Evolutionary conservation across 2,113 vertebrate species (phyloP), one percentile per base, ranked within the genome.

Genomic region (Galemys pyrenaicus): DNA sequence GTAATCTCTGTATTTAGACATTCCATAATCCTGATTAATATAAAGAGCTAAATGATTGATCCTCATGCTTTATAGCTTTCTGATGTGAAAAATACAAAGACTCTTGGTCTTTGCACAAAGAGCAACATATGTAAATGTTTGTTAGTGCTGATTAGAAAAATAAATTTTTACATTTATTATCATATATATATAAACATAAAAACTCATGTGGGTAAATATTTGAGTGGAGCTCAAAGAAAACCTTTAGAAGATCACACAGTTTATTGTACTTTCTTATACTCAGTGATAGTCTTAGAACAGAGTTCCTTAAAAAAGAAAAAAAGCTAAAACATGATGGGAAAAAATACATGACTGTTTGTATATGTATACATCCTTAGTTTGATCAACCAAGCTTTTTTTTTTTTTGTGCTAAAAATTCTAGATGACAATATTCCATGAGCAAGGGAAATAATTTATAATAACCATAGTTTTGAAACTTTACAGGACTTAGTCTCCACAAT

Each of bases 51-150:
- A 73, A 58, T 39, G 60, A 80, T 46, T 65, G 24, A 15, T 56
- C 41, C 37, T 93, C 16, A 54, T 65, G 41, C 15, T 2, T 10
- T 46, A 44, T 81, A 77, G 78, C n/a, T 26, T 94, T 11, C 56
- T 78, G 65, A 68, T 64, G 2, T 87, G 35, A 87, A 82, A 92
- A 79, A 88, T 24, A 44, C 10, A 37, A 89, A 86, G 62, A 89
- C 24, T 67, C 15, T 70, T 86, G 51, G 1, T 64, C 54, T 80
- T 67, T 54, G 62, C 28, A 85, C 13, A 65, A 87, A 87, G 30
- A 60, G 30, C 20, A 87, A 60, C 15, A 22, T 71, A 6, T 41
- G 20, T 13, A 17, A 70, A 78, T 68, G 0, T 51, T 46, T 35
- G 7, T 24, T 74, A 73, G 4, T 44, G 5, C 6, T 86, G n/a